Evolutionary conservation across 2,113 vertebrate genomes (phyloP).

Genomic region (Cepphus grylle): DNA sequence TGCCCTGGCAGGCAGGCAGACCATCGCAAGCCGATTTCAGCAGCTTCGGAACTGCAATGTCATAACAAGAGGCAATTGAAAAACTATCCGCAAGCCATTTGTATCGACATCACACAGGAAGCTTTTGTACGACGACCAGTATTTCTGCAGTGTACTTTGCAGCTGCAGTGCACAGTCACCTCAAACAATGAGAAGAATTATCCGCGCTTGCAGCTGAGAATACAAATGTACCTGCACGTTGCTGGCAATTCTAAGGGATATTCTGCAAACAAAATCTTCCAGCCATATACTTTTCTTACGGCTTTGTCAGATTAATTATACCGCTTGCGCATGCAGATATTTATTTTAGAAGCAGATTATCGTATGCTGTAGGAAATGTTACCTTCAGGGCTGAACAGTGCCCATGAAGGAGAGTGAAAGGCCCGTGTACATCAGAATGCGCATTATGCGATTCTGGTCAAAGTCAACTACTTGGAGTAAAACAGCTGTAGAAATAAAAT

Average conservation of each 20-base stretch:
- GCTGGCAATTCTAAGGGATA: not conserved
- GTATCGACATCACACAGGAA: not conserved
- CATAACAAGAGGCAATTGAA: not conserved
- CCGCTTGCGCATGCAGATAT: not conserved
- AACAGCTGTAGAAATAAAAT: not conserved
- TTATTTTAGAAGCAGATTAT: not conserved
- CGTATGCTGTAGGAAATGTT: not conserved
- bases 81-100: not conserved
- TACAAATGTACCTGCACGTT: not conserved
- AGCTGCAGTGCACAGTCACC: not conserved
- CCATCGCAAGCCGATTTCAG: not conserved
- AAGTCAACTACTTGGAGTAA: not conserved
- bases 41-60: not conserved
- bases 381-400: not conserved
- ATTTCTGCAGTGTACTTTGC: not conserved
- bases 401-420: not conserved
- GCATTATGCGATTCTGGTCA: not conserved
- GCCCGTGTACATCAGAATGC: accelerated
- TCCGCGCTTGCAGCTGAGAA: not conserved
- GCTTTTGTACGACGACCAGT: not conserved
- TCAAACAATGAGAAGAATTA: not conserved
- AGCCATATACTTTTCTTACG: not conserved
- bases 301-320: not conserved
- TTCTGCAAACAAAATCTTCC: not conserved
- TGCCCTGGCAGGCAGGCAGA: not conserved